Conservation (phyloP, 2,888 invertebrate genomes). For the Silvanus unidentatus region DNA sequence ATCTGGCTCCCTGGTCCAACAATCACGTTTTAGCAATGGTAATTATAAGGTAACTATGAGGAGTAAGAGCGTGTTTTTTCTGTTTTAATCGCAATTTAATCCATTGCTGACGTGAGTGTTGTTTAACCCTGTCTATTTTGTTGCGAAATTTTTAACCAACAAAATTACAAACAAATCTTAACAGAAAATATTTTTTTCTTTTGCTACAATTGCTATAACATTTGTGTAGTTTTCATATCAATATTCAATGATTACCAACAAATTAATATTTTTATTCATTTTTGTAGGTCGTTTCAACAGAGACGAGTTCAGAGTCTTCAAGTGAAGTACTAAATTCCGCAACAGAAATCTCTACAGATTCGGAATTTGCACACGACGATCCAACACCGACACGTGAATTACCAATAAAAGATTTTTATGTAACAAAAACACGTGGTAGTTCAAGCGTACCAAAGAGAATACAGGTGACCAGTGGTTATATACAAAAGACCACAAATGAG, state of each 20-base stretch:
- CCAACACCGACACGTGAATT: slow-evolving; percentile 63
- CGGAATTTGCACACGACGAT: slow-evolving; percentile 83
- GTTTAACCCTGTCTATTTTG: slow-evolving; percentile 25
- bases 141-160: slow-evolving; percentile 4
- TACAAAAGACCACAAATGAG: slow-evolving; percentile 32
- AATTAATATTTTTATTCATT: slow-evolving; percentile 21
- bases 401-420: slow-evolving; percentile 64
- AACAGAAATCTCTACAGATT: slow-evolving; percentile 88
- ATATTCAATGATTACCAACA: not conserved
- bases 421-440: slow-evolving; percentile 51
- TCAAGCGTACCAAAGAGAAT: slow-evolving; percentile 27
- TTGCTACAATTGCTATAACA: too few species aligned
- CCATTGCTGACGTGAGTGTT: slow-evolving; percentile 50
- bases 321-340: slow-evolving; percentile 77
- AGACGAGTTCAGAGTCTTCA: slow-evolving; percentile 58
- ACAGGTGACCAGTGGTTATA: slow-evolving; percentile 49
- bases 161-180: not conserved
- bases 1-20: slow-evolving; percentile 33
- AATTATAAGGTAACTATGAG: slow-evolving; percentile 41
- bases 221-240: too few species aligned
- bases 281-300: slow-evolving; percentile 65
- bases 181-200: too few species aligned
- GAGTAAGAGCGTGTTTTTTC: slow-evolving; percentile 31
- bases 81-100: slow-evolving; percentile 33
- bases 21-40: slow-evolving; percentile 47